phyloP scores from a whole-genome alignment of 2,113 vertebrate genomes.

The Lontra canadensis region DNA sequence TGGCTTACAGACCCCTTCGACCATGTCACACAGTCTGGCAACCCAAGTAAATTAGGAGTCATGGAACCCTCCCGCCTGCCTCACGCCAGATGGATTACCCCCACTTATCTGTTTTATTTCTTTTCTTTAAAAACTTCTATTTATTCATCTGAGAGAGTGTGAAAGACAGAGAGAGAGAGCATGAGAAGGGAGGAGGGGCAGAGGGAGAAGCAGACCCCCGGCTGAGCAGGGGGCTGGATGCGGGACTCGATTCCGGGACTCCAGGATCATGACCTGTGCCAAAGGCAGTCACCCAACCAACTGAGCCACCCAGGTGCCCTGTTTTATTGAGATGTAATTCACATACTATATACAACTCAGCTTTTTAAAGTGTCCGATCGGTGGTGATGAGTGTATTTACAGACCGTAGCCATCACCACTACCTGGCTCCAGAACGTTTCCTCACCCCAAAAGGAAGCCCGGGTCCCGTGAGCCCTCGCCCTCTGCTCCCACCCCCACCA shows the following conservation, averaged over 20 bases:
- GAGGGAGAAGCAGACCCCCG: too few species aligned
- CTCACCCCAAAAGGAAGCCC: neutral
- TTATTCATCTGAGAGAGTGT: too few species aligned
- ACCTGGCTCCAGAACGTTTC: neutral
- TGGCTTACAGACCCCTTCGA: neutral
- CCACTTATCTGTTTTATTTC: neutral
- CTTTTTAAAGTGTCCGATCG: neutral
- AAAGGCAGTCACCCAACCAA: too few species aligned
- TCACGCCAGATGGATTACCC: neutral
- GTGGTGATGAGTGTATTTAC: too few species aligned
- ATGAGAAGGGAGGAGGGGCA: too few species aligned
- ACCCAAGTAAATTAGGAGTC: neutral
- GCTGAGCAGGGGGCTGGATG: too few species aligned
- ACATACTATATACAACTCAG: neutral
- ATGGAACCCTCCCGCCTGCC: neutral
- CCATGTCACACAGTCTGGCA: neutral
- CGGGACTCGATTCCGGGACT: too few species aligned
- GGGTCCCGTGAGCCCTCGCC: rapidly evolving
- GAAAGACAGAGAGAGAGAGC: too few species aligned
- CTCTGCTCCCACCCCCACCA: too few species aligned
- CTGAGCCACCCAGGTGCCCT: neutral
- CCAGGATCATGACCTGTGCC: too few species aligned
- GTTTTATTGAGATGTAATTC: neutral
- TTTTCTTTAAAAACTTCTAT: too few species aligned
- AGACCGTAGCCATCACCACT: neutral